Conservation (phyloP, 2,113 vertebrate genomes). For the Phyllopteryx taeniolatus region DNA sequence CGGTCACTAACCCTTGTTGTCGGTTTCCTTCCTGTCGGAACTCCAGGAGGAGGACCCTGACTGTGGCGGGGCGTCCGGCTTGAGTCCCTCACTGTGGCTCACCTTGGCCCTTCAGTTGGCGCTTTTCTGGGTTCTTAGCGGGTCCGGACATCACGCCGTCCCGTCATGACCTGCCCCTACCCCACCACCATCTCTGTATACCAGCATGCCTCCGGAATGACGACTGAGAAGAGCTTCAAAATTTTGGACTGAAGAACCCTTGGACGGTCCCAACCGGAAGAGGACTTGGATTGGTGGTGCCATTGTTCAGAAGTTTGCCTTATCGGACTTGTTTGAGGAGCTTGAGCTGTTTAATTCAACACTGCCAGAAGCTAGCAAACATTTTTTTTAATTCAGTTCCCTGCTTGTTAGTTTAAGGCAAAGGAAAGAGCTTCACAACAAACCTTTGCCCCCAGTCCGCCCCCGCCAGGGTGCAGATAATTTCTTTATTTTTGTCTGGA, state of each 20-base stretch:
- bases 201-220: conserved; percentile 50
- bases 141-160: conserved; percentile 69
- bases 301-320: conserved; percentile 70
- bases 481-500: conserved; percentile 30
- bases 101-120: conserved; percentile 79
- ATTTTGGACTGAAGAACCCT: conserved; percentile 12
- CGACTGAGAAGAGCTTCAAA: conserved; percentile 23
- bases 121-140: conserved; percentile 85
- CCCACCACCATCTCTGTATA: conserved; percentile 18
- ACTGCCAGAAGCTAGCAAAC: conserved; percentile 59
- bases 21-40: conserved; percentile 11
- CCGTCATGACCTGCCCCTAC: conserved; percentile 79
- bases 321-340: conserved; percentile 57
- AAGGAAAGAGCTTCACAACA: not conserved
- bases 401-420: conserved; percentile 22
- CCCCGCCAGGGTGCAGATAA: conserved; percentile 18
- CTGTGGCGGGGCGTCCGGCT: conserved; percentile 85
- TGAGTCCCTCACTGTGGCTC: conserved; percentile 85
- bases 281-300: conserved; percentile 29
- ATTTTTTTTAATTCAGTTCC: conserved; percentile 47
- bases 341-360: conserved; percentile 62
- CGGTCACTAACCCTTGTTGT: not conserved
- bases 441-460: conserved; percentile 3
- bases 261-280: conserved; percentile 21
- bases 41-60: conserved; percentile 85